phyloP scores from a whole-genome alignment of 2,888 invertebrate species.

The Omphaloscelis lunosa region DNA sequence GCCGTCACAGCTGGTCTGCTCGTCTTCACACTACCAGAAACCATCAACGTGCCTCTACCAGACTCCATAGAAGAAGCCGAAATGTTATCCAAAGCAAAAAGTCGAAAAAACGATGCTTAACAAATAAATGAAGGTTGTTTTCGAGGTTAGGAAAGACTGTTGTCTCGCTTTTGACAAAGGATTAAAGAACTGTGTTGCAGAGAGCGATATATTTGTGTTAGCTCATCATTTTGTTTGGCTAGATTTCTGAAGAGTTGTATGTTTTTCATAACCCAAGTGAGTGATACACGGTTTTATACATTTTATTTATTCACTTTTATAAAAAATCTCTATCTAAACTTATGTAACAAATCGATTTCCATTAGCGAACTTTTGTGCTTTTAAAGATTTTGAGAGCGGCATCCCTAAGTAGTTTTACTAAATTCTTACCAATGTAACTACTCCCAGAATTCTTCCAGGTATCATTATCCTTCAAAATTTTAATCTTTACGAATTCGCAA shows the following conservation, averaged over 20 bases:
- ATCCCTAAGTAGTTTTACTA: background rate
- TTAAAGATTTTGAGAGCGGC: background rate
- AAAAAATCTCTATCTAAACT: too few species aligned
- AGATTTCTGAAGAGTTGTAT: background rate
- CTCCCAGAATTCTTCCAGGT: background rate
- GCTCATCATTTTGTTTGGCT: background rate
- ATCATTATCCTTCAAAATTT: background rate
- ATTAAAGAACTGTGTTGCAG: constrained; percentile 3
- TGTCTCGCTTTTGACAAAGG: constrained; percentile 8
- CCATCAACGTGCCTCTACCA: constrained; percentile 90
- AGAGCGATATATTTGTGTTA: constrained; percentile 1
- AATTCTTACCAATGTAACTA: background rate
- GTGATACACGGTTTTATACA: too few species aligned
- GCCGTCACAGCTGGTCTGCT: constrained; percentile 89
- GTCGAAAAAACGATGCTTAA: constrained; percentile 59
- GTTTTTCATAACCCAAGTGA: background rate
- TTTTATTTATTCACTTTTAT: background rate
- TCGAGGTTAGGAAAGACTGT: background rate
- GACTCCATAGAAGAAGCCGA: constrained; percentile 92
- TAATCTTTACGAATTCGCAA: background rate
- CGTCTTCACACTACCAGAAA: constrained; percentile 92
- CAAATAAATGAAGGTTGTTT: background rate
- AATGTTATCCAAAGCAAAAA: constrained; percentile 73
- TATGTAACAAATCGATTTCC: background rate
- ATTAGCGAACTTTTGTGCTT: background rate